Conservation (phyloP, 2,113 vertebrate genomes). For the Platysternon megacephalum region DNA sequence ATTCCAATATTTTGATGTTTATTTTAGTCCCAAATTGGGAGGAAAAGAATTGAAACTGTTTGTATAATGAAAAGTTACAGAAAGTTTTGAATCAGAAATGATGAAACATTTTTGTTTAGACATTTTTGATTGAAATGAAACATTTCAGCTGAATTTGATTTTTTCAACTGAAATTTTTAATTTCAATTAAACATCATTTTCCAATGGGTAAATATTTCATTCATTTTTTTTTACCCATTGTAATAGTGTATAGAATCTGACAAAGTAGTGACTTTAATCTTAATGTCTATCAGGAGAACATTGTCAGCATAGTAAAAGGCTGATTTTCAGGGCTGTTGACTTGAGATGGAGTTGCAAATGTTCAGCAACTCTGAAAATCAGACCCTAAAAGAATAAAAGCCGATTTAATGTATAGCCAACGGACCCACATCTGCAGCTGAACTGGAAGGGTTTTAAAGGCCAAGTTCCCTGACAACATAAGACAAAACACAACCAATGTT, state of each 20-base stretch:
- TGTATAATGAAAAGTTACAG: not conserved
- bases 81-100: not conserved
- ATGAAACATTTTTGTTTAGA: not conserved
- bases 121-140: not conserved
- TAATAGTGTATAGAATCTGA: not conserved
- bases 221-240: not conserved
- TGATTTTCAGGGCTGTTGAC: not conserved
- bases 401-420: slow-evolving; percentile 43
- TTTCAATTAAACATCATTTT: not conserved
- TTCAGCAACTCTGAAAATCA: not conserved
- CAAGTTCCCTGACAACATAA: slow-evolving; percentile 36
- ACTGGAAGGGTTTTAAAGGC: slow-evolving; percentile 36
- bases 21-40: not conserved
- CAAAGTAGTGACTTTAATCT: not conserved
- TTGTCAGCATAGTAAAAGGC: not conserved
- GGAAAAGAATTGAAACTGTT: accelerated
- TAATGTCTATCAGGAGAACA: slow-evolving; percentile 13
- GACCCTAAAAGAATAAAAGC: slow-evolving; percentile 45
- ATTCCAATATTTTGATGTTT: not conserved
- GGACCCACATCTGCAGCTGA: slow-evolving; percentile 23
- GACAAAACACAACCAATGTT: not conserved
- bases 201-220: not conserved
- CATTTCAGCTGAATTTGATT: not conserved
- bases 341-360: not conserved
- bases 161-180: not conserved